Evolutionary conservation across 2,113 vertebrate species (phyloP), one percentile per base, ranked within the genome.

Genomic region (Solea senegalensis): DNA sequence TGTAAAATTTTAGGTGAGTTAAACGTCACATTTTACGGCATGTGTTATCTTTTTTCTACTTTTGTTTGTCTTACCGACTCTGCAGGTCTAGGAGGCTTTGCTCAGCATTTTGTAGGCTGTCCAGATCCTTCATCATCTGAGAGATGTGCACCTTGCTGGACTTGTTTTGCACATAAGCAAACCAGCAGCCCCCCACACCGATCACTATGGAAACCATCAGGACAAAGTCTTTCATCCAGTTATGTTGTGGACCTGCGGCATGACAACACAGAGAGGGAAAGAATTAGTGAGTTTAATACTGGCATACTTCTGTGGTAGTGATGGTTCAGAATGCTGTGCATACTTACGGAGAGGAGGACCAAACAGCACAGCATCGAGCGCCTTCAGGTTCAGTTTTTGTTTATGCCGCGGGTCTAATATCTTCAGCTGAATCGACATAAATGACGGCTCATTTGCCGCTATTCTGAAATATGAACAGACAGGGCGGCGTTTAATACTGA

Each of bases 91-190:
- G 81, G 9, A 99, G 95, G 87, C 96, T 98, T 85, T 96, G 94
- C 78, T 99, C 98, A 13, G 97, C 98, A 10, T 93, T 93, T 61
- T 99, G 98, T 7, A 99, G 94, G 76, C 98, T 98, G 79, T 99
- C 98, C 88, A 99, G 92, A 58, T 99, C 98, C 93, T 95, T 99
- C 97, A 98, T 99, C 97, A 99, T 99, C 92, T 96, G 96, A 72
- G 95, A 94, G 80, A 99, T 93, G 90, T 99, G 98, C 76, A 99
- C 95, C 90, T 95, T 97, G 58, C 97, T 98, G 49, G 95, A 95
- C 86, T 96, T 98, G 93, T 98, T 99, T 88, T 99, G 98, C 9
- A 96, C 94, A 45, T 98, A 98, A 9, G 98, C 97, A 87, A 99
- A 99, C 98, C 98, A 99, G 93, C 97, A 99, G 76, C 98, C 98